phyloP scores from a whole-genome alignment of 1,140 invertebrate genomes.

The Aphelenchoides fujianensis region DNA sequence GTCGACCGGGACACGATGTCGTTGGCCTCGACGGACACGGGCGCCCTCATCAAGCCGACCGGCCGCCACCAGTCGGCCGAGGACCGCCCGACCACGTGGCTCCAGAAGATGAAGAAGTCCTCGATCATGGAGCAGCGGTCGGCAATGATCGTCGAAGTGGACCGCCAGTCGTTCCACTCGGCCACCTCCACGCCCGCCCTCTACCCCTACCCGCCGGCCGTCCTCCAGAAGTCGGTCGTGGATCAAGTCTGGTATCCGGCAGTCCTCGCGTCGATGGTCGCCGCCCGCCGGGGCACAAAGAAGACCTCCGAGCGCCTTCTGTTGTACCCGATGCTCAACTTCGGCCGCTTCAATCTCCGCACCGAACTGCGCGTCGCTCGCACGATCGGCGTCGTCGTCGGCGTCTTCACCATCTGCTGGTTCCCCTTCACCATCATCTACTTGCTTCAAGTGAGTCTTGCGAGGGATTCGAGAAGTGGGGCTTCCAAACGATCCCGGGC shows the following conservation, averaged over 20 bases:
- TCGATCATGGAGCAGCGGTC: conserved; percentile 15
- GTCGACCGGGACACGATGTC: conserved; percentile 14
- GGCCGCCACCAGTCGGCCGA: background rate
- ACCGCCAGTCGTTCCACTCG: conserved; percentile 18
- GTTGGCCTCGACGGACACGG: conserved; percentile 1
- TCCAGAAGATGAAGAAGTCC: conserved; percentile 22
- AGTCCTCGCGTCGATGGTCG: conserved; percentile 42
- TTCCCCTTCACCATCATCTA: conserved; percentile 71
- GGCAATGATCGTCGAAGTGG: conserved; percentile 16
- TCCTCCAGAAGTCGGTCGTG: conserved; percentile 17
- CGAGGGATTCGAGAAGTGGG: too few species aligned
- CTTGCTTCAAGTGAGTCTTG: conserved; percentile 51
- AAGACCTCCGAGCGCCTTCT: conserved; percentile 49
- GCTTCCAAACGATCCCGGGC: too few species aligned
- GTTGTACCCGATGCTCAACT: conserved; percentile 43
- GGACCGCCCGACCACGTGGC: background rate
- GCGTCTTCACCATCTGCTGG: conserved; percentile 92
- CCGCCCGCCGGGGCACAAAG: conserved; percentile 27
- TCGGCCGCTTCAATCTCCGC: conserved; percentile 34
- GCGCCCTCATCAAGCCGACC: background rate
- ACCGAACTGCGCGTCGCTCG: conserved; percentile 66
- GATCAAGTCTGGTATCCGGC: conserved; percentile 53
- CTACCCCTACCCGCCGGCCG: background rate
- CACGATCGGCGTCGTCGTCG: conserved; percentile 87
- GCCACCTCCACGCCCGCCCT: background rate